Percentiles rank a stretch among this genome's conserved stretches.
Conservation (phyloP, 2,888 invertebrate species). For the Lampropteryx suffumata region DNA sequence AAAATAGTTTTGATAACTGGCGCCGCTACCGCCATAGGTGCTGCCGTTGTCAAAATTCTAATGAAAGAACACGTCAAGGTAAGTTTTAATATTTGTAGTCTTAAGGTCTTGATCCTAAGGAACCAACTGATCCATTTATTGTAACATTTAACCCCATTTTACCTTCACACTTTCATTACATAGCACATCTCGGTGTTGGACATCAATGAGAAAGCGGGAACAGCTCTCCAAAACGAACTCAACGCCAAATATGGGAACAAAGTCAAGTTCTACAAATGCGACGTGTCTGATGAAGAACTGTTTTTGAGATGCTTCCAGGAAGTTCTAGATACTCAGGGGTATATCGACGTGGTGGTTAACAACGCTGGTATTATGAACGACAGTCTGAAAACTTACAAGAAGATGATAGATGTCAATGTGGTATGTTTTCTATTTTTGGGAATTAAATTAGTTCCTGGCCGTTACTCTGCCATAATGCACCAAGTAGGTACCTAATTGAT, state of each 20-base stretch:
- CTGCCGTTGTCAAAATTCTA: conserved; percentile 42
- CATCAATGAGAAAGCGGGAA: conserved; percentile 44
- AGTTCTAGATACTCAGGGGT: conserved; percentile 42
- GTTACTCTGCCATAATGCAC: no score
- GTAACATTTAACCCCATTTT: no score
- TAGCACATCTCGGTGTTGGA: conserved; percentile 54
- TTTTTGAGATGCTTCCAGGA: conserved; percentile 42
- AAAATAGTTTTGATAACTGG: conserved; percentile 58
- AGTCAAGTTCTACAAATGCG: conserved; percentile 51
- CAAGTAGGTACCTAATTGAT: no score
- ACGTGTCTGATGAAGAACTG: conserved; percentile 51
- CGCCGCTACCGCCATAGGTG: conserved; percentile 56
- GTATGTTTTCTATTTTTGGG: conserved; percentile 41
- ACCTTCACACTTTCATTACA: conserved; percentile 13
- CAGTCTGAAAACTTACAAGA: conserved; percentile 41
- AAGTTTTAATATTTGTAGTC: no score
- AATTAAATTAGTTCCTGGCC: no score
- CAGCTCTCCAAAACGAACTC: conserved; percentile 43
- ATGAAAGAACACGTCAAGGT: conserved; percentile 55
- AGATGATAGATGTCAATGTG: conserved; percentile 51
- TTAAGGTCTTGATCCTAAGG: no score
- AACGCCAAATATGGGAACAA: conserved; percentile 47
- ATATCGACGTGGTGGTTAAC: conserved; percentile 52
- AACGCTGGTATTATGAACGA: conserved; percentile 58
- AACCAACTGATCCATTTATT: no score